Evolutionary conservation across 2,797 vertebrate genomes (phyloP).

Genomic region (Todus mexicanus): DNA sequence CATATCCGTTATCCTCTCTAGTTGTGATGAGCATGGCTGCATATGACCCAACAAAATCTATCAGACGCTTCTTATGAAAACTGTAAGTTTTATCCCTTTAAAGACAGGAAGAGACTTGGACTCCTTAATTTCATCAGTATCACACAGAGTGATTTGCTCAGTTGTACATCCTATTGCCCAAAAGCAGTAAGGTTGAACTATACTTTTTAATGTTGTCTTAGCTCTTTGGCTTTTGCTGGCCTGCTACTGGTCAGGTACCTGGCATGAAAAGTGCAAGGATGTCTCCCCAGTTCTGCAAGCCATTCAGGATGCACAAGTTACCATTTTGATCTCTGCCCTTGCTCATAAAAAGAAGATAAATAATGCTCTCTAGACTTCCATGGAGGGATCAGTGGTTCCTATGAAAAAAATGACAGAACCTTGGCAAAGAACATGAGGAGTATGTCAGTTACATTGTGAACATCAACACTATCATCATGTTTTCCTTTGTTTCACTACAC

Average conservation of each 20-base stretch:
- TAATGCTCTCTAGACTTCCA: accelerated
- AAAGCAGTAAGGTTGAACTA: not conserved
- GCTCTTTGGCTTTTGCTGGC: not conserved
- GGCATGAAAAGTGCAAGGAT: not conserved
- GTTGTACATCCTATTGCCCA: too few species aligned
- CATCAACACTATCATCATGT: not conserved
- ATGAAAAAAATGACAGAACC: not conserved
- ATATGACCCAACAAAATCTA: not conserved
- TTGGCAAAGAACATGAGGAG: not conserved
- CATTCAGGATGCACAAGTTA: not conserved
- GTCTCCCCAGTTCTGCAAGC: not conserved
- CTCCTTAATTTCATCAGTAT: not conserved
- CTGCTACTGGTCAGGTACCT: not conserved
- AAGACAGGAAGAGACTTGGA: not conserved
- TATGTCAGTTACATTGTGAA: not conserved
- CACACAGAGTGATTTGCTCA: not conserved
- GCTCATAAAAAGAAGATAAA: not conserved
- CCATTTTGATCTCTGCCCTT: not conserved
- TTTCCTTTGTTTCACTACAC: not conserved
- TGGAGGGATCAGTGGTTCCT: not conserved
- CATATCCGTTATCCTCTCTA: not conserved
- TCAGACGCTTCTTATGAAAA: not conserved
- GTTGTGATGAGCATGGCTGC: not conserved
- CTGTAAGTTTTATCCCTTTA: not conserved
- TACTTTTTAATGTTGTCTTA: not conserved